Percentiles rank a stretch among this genome's conserved stretches.
Evolutionary conservation across 2,797 vertebrate species (phyloP).

Genomic region (Thalassophryne amazonica): DNA sequence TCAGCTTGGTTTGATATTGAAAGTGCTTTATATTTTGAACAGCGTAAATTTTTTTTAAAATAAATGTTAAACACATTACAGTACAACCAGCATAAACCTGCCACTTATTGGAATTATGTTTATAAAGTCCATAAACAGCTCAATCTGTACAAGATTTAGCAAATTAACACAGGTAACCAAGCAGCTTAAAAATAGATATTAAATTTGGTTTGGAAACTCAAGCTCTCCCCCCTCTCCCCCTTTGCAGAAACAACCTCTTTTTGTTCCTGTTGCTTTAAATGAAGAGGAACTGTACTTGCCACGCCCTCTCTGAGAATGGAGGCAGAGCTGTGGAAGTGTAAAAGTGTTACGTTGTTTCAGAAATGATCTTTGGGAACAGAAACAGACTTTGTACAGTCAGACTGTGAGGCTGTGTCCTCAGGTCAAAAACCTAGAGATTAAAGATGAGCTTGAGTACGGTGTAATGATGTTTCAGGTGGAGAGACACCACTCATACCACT

Average conservation of each 20-base stretch:
- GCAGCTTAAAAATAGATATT: too few relatives aligned
- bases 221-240: too few relatives aligned
- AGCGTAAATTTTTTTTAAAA: neutral
- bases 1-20: constrained; percentile 12
- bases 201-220: too few relatives aligned
- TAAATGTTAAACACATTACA: neutral
- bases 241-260: too few relatives aligned
- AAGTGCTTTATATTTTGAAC: constrained; percentile 36
- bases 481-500: constrained; percentile 66
- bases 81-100: constrained; percentile 14
- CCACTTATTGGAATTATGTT: neutral
- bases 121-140: neutral
- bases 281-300: too few relatives aligned
- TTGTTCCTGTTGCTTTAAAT: too few relatives aligned
- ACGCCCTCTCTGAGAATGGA: too few relatives aligned
- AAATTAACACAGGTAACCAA: too few relatives aligned
- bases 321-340: too few relatives aligned
- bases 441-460: constrained; percentile 57
- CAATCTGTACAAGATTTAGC: too few relatives aligned
- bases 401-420: constrained; percentile 22
- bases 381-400: constrained; percentile 16
- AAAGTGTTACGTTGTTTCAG: too few relatives aligned
- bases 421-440: constrained; percentile 63
- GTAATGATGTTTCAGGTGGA: constrained; percentile 73
- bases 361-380: too few relatives aligned